Base-by-base conservation (phyloP, 2,797 vertebrate genomes). In the Odontamblyopus lacepedii region DNA sequence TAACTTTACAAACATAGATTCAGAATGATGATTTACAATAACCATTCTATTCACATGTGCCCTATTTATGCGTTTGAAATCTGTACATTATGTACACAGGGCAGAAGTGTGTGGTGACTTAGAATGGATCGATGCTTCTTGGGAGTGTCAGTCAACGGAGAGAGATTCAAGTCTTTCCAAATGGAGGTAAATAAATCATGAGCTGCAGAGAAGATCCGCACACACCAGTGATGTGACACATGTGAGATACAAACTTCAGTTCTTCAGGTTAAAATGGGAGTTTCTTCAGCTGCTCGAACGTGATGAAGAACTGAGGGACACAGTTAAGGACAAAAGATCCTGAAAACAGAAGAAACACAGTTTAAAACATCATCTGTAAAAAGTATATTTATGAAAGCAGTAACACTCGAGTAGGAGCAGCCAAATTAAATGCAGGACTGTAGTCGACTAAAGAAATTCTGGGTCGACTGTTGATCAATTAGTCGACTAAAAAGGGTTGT, bases 201-300 rank as follows among this genome's bases (percentile, higher is more conserved):
- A 66, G 59, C n/a, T 32, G 5, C 8, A 29, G 38, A 4, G 19
- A 18, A 32, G 15, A 1, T 18, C 18, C 11, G 18, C 32, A n/a
- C 19, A 38, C 32, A 13, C 23, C n/a, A 44, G 63, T 26, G 63
- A 13, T n/a, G 35, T 26, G 63, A 64, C 35, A 13, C 12, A 48
- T 44, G n/a, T 48, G 63, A 18, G n/a, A 48, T 44, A 48, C 63
- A 27, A 44, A 48, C 38, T 23, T 64, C 63, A 64, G 63, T 64
- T 38, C n/a, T 63, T 44, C 44, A 26, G 15, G 61, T 95, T 96
- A 98, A 88, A 98, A 96, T 0, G 96, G 95, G 72, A 98, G 95
- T 69, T 97, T 96, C 92, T 98, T 97, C 91, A 99, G 80, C 92
- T 99, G 97, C 92, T 99, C 97, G 0, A 96, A 99, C 0, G 96